Base-by-base conservation (phyloP, 1,140 invertebrate genomes). In the Drosophila oshimai region DNA sequence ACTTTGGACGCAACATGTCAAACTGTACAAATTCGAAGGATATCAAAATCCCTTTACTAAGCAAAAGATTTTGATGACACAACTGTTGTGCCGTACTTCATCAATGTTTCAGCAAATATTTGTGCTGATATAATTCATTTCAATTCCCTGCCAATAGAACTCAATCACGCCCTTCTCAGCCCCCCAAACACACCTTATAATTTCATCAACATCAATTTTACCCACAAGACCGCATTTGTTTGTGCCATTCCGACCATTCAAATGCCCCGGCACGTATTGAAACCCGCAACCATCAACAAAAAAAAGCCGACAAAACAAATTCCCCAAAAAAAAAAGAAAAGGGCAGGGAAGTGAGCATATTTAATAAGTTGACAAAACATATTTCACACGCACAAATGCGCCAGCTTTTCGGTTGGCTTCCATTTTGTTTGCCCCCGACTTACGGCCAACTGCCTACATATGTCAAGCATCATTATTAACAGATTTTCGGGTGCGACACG, bases 321-420 rank as follows among this genome's bases (percentile, higher is more conserved):
- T 65, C 60, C 31, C 47, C 20, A 6, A 26, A 44, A 44, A 22
- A 22, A 22, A 22, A 22, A 22, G 5, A 22, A 47, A 53, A 54
- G 49, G 31, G 13, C 61, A 47, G 34, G 36, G 46, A 61, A 80
- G 55, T 68, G 80, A 84, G 80, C 80, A 86, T 84, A 84, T 84
- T 86, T 84, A 84, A 86, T 84, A 86, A 86, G 75, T 86, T 84
- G 75, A 86, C 80, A 84, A 84, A 86, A 84, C 80, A 84, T 84
- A 84, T 84, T 84, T 79, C 80, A 84, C 80, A 86, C 80, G 80
- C 80, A 86, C 80, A 79, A 84, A 75, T 65, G 80, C 75, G 75
- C 70, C 71, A 58, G 71, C 45, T 49, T 70, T 70, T 77, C 62
- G 60, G 42, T 60, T 47, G 42, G 60, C 26, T 58, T 72, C 58